phyloP scores from a whole-genome alignment of 2,888 invertebrate genomes.

The Emmelina monodactyla region DNA sequence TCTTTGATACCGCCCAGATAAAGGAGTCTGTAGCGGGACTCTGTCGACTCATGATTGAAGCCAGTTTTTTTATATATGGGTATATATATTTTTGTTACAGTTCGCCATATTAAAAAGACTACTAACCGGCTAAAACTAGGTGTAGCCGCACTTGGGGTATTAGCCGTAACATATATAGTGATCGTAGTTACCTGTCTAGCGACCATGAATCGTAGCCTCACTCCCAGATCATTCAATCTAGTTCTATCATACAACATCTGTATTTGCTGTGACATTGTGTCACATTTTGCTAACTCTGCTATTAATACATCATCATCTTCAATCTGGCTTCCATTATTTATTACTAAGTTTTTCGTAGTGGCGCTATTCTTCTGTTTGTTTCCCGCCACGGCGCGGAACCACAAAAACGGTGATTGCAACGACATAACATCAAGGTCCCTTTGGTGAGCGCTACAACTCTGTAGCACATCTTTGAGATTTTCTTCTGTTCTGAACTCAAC shows the following conservation, averaged over 20 bases:
- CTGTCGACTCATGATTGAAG: too few species aligned
- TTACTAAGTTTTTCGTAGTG: constrained; percentile 18
- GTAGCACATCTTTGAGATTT: constrained; percentile 63
- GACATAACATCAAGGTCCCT: constrained; percentile 68
- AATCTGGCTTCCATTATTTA: constrained; percentile 52
- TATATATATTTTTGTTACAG: too few species aligned
- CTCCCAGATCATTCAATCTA: constrained; percentile 75
- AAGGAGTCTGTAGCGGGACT: too few species aligned
- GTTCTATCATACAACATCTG: constrained; percentile 66
- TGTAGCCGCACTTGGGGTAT: too few species aligned
- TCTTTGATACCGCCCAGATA: too few species aligned
- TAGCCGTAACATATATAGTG: too few species aligned
- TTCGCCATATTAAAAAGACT: too few species aligned
- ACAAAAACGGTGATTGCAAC: constrained; percentile 73
- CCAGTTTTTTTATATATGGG: too few species aligned
- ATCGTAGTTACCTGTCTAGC: constrained; percentile 75
- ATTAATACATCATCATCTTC: constrained; percentile 47
- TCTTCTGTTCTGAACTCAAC: constrained; percentile 71
- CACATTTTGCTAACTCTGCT: constrained; percentile 48
- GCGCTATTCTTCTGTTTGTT: constrained; percentile 24
- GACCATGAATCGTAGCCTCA: constrained; percentile 77
- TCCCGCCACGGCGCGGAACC: constrained; percentile 68
- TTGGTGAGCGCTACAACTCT: constrained; percentile 61
- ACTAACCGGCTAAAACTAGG: too few species aligned
- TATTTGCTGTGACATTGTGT: constrained; percentile 74